These are phyloP conservation scores for Agriopis leucophaearia DNA, from an alignment of 2,888 invertebrate species.

Conservation along the genomic window DNA sequence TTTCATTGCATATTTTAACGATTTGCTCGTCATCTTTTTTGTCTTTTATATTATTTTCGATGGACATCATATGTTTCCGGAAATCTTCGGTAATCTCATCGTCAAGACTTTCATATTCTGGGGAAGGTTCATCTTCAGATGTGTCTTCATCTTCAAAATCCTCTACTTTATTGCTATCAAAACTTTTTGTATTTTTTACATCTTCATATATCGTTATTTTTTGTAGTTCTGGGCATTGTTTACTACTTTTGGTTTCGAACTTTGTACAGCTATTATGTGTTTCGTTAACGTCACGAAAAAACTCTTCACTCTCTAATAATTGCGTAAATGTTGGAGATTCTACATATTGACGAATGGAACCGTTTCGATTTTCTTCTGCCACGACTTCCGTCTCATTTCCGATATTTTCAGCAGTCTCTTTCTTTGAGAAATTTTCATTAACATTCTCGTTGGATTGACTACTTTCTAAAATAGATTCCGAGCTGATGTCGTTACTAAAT, in stretches of 20 bases:
- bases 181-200: neutral
- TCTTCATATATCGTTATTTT: neutral
- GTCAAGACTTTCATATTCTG: constrained; percentile 47
- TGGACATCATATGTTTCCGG: constrained; percentile 45
- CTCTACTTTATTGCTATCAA: constrained; percentile 1
- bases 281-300: constrained; percentile 33
- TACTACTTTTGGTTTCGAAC: neutral
- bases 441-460: constrained; percentile 1
- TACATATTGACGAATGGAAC: constrained; percentile 18
- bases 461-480: constrained; percentile 22
- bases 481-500: constrained; percentile 8
- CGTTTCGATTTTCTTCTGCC: constrained; percentile 1
- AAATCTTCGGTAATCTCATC: constrained; percentile 48
- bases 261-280: neutral
- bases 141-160: constrained; percentile 28
- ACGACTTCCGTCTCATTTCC: neutral
- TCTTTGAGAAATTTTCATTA: constrained; percentile 5
- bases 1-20: constrained; percentile 45
- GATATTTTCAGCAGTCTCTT: constrained; percentile 4
- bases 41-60: constrained; percentile 43
- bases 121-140: constrained; percentile 50
- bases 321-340: constrained; percentile 37
- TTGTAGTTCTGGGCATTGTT: neutral
- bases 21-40: constrained; percentile 45
- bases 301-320: constrained; percentile 34